A percentile compares a stretch with the other conserved stretches of the same genome.
Conservation (phyloP, 2,888 invertebrate species). For the Pandemis corylana region DNA sequence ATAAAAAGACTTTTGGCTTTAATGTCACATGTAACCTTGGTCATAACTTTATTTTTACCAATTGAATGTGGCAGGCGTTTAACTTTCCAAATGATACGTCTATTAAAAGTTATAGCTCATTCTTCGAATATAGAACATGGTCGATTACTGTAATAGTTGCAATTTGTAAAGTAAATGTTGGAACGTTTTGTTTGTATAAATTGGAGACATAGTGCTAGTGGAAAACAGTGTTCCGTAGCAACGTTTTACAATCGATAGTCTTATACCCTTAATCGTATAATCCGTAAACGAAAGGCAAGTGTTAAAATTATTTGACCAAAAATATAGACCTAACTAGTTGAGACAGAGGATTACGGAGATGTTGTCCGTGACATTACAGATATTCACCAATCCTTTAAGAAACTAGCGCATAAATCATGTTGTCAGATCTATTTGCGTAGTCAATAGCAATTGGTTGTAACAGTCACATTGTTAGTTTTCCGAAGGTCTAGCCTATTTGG, state of each 20-base stretch:
- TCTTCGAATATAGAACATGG: slow-evolving; percentile 30
- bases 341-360: neutral
- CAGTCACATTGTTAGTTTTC: neutral
- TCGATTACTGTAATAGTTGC: slow-evolving; percentile 25
- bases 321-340: too few relatives aligned
- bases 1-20: slow-evolving; percentile 49
- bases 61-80: slow-evolving; percentile 32
- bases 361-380: neutral
- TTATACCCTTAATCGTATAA: too few relatives aligned
- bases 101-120: slow-evolving; percentile 35
- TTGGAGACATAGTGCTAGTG: neutral
- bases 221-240: neutral
- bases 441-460: neutral
- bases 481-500: slow-evolving; percentile 6
- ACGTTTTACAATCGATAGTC: neutral
- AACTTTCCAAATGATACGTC: slow-evolving; percentile 37
- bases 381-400: neutral
- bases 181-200: neutral
- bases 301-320: too few relatives aligned
- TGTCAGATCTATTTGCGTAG: neutral
- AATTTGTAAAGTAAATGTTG: slow-evolving; percentile 19
- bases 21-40: slow-evolving; percentile 63
- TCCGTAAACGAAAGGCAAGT: too few relatives aligned
- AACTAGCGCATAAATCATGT: neutral
- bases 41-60: slow-evolving; percentile 39